These are phyloP conservation scores for Neopipo cinnamomea DNA, from an alignment of 2,113 vertebrate species.

Conservation along the genomic window DNA sequence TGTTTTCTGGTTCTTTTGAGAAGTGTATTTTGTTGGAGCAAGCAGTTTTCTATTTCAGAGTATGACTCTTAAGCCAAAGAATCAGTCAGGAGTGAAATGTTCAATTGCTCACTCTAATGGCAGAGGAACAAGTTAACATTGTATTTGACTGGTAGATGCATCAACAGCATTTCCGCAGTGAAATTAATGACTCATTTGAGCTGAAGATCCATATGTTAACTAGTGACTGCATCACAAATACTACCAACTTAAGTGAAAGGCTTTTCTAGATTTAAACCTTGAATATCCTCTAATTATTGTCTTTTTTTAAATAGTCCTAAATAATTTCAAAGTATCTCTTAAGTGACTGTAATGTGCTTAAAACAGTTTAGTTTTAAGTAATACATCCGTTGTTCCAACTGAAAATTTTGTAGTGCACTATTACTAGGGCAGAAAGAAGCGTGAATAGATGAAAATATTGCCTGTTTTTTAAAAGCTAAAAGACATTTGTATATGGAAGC, in stretches of 20 bases:
- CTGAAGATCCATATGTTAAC: constrained; percentile 62
- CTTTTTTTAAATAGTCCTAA: not conserved
- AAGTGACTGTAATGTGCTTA: not conserved
- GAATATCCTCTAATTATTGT: not conserved
- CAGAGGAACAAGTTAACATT: constrained; percentile 46
- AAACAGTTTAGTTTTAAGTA: not conserved
- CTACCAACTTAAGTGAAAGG: constrained; percentile 39
- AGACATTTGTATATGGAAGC: not conserved
- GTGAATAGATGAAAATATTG: not conserved
- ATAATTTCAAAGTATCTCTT: not conserved
- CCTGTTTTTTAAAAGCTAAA: not conserved
- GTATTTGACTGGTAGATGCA: constrained; percentile 62
- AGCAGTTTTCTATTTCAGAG: constrained; percentile 30
- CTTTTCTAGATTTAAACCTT: constrained; percentile 22
- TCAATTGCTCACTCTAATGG: constrained; percentile 45
- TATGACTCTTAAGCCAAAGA: constrained; percentile 19
- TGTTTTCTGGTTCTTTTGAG: not conserved
- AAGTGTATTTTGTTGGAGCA: constrained; percentile 28
- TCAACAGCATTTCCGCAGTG: constrained; percentile 56
- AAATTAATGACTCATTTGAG: constrained; percentile 61
- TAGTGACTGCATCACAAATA: constrained; percentile 12
- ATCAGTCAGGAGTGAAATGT: constrained; percentile 48
- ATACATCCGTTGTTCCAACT: not conserved
- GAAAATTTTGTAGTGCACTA: not conserved
- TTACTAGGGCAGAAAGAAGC: not conserved